These are phyloP conservation scores for Diploscapter pachys DNA, from an alignment of 1,140 invertebrate genomes.

Conservation along the genomic window DNA sequence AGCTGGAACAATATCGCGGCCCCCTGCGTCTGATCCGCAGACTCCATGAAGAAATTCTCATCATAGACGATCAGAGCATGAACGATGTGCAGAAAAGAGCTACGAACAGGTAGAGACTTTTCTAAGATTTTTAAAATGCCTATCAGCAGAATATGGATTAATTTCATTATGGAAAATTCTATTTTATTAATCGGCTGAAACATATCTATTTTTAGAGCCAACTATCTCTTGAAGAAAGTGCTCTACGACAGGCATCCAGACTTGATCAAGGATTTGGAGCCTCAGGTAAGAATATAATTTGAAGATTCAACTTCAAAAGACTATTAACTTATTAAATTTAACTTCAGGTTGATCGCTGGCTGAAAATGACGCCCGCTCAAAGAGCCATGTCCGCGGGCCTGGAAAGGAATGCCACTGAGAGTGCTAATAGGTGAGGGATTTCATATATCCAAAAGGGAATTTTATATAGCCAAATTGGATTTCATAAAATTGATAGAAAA, in stretches of 20 bases:
- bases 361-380: constrained; percentile 23
- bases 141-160: too few relatives aligned
- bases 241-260: constrained; percentile 33
- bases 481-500: neutral
- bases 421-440: too few relatives aligned
- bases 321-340: too few relatives aligned
- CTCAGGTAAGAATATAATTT: constrained; percentile 23
- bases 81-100: constrained; percentile 7
- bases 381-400: neutral
- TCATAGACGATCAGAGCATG: constrained; percentile 23
- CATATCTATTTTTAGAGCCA: constrained; percentile 12
- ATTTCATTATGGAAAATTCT: too few relatives aligned
- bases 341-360: constrained; percentile 7
- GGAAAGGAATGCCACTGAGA: too few relatives aligned
- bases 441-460: too few relatives aligned
- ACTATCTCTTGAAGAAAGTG: constrained; percentile 37
- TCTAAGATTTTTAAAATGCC: neutral
- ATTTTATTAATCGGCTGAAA: too few relatives aligned
- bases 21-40: constrained; percentile 35
- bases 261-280: constrained; percentile 17
- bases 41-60: constrained; percentile 39
- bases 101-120: constrained; percentile 16
- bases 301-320: constrained; percentile 14
- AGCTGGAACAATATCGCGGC: constrained; percentile 36
- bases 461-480: too few relatives aligned